Base-by-base conservation (phyloP, 2,888 invertebrate genomes). In the Synergus laeviventris region DNA sequence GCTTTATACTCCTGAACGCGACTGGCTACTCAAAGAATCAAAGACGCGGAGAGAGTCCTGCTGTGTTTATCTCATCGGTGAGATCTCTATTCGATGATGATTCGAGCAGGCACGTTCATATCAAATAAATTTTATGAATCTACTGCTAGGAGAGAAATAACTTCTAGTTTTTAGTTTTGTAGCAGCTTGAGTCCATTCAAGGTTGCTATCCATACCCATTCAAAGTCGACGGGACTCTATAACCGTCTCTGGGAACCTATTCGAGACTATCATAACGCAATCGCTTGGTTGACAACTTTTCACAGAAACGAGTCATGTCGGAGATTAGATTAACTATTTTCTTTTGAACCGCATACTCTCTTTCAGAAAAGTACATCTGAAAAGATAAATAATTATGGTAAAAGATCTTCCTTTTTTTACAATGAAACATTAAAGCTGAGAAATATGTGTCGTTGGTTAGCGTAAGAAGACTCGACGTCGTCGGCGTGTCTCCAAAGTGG, bases 31-130 rank as follows among this genome's bases (percentile, higher is more conserved):
- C 56, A 12, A 8, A 21, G 45, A 21, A 24, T 56, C 56, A 24
- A 56, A 56, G 56, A 56, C 21, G 56, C 21, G 21, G 59, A 66
- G 21, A 56, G 66, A 66, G 39, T 31, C 66, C 66, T 70, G 75
- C 75, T 75, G 62, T 70, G 75, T 38, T 75, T 66, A 75, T 75
- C 75, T 66, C 11, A 39, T 36, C 18, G 24, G 31, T 38, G 66
- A 56, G 56, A 75, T 64, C 75, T 75, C 64, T 56, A 62, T 75
- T 64, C 64, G 70, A 49, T 49, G 70, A 70, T 70, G 70, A 70
- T 70, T 70, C 70, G 70, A 70, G 70, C 8, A 42, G 45, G 24
- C 45, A 62, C n/a, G 38, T 49, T 45, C 42, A 14, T 66, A 49
- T 66, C 8, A 66, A 66, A 66, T 66, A 66, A 45, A 45, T 66